A percentile compares a stretch with the other conserved stretches of the same genome.
phyloP scores from a whole-genome alignment of 2,113 vertebrate genomes.

The Eudorcas thomsonii region DNA sequence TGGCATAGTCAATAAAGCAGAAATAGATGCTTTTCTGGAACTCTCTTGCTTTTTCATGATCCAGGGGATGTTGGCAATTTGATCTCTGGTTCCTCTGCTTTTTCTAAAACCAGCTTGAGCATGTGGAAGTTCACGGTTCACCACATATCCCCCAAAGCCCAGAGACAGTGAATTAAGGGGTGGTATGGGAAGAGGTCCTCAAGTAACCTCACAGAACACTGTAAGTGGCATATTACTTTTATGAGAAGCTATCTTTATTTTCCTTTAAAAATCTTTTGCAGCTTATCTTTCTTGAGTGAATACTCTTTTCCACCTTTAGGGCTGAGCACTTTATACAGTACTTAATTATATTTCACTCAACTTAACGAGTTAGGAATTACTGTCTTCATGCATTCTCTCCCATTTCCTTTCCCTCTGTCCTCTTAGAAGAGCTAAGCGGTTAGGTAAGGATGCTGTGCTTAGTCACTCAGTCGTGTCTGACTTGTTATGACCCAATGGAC shows the following conservation, averaged over 20 bases:
- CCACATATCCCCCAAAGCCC: neutral
- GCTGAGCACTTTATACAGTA: neutral
- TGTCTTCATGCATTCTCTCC: neutral
- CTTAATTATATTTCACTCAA: neutral
- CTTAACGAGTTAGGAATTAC: neutral
- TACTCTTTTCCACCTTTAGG: neutral
- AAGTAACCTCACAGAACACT: neutral
- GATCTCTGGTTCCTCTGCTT: no score
- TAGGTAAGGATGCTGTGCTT: neutral
- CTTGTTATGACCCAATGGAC: neutral
- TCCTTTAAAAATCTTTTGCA: neutral
- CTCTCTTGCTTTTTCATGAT: no score
- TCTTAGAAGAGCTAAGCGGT: neutral
- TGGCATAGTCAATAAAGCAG: no score
- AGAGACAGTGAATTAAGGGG: neutral
- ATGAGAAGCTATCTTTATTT: slow-evolving; percentile 12
- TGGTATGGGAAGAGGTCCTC: neutral
- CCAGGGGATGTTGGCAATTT: no score
- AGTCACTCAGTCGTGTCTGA: neutral
- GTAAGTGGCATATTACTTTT: neutral
- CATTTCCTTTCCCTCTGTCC: neutral
- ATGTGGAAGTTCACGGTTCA: no score
- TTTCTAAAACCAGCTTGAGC: no score
- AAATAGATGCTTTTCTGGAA: no score
- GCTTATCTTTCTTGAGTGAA: neutral